Conservation (phyloP, 2,888 invertebrate species). For the Drosophila gaucha region DNA sequence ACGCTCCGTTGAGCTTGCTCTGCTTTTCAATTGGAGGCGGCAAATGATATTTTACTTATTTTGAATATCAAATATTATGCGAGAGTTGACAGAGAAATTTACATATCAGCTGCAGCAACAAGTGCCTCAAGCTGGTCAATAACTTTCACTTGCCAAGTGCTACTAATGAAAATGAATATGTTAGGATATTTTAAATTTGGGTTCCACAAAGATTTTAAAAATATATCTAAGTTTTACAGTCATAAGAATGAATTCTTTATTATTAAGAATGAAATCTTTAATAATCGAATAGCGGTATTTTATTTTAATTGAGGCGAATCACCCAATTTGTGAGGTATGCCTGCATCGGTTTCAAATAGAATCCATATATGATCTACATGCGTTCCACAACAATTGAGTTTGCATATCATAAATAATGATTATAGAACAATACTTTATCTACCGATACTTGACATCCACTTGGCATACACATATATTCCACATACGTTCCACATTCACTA, state of each 20-base stretch:
- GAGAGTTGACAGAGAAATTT: conserved; percentile 18
- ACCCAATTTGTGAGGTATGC: too few species aligned
- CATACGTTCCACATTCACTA: neutral
- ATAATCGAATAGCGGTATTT: too few species aligned
- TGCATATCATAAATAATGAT: too few species aligned
- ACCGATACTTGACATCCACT: neutral
- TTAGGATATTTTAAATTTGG: neutral
- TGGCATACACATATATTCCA: neutral
- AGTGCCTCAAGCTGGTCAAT: conserved; percentile 21
- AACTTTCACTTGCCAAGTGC: too few species aligned
- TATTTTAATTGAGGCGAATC: too few species aligned
- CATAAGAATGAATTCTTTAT: too few species aligned
- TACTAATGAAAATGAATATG: too few species aligned
- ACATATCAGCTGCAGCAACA: conserved; percentile 31
- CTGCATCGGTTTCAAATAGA: neutral
- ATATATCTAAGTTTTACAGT: too few species aligned
- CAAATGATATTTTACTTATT: conserved; percentile 47
- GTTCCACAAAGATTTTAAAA: too few species aligned
- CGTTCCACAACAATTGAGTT: neutral
- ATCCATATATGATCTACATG: neutral
- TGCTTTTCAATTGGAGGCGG: conserved; percentile 20
- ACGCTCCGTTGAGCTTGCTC: conserved; percentile 56
- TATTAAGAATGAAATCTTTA: too few species aligned
- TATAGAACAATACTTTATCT: too few species aligned
- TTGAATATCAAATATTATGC: conserved; percentile 30